Evolutionary conservation across 2,113 vertebrate genomes (phyloP).

Genomic region (Aleadryas rufinucha): DNA sequence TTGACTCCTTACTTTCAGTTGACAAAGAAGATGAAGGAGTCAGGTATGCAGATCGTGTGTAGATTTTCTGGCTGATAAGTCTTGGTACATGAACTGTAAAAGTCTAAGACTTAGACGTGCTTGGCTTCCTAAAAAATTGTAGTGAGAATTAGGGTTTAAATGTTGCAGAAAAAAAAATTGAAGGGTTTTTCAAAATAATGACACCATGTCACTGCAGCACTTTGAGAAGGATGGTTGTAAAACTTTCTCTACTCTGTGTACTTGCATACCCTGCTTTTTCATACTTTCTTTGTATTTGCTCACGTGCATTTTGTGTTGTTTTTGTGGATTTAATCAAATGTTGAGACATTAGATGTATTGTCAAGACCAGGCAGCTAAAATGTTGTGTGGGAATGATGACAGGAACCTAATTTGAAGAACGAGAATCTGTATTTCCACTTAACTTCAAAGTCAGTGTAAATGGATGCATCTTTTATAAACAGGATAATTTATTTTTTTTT

Average conservation of each 20-base stretch:
- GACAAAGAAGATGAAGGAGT: not conserved
- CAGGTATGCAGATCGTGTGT: not conserved
- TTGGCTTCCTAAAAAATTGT: not conserved
- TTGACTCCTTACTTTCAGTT: not conserved
- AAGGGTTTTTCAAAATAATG: not conserved
- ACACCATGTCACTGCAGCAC: not conserved
- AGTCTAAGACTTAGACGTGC: not conserved
- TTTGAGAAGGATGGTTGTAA: not conserved
- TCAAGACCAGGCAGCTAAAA: not conserved
- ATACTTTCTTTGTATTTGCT: not conserved
- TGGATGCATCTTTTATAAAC: not conserved
- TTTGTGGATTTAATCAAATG: not conserved
- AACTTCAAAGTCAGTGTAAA: slow-evolving; percentile 28
- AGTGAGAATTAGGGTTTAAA: not conserved
- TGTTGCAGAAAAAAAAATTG: not conserved
- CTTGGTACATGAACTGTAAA: not conserved
- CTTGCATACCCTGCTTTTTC: rapidly evolving
- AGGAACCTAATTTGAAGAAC: not conserved
- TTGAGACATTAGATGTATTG: not conserved
- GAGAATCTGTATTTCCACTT: slow-evolving; percentile 1
- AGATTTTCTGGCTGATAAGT: not conserved
- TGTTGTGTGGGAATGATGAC: not conserved
- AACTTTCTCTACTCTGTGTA: not conserved
- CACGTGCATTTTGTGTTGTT: not conserved
- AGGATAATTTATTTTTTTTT: not conserved